Conservation (phyloP, 2,888 invertebrate genomes). For the Mycalesis mineus region DNA sequence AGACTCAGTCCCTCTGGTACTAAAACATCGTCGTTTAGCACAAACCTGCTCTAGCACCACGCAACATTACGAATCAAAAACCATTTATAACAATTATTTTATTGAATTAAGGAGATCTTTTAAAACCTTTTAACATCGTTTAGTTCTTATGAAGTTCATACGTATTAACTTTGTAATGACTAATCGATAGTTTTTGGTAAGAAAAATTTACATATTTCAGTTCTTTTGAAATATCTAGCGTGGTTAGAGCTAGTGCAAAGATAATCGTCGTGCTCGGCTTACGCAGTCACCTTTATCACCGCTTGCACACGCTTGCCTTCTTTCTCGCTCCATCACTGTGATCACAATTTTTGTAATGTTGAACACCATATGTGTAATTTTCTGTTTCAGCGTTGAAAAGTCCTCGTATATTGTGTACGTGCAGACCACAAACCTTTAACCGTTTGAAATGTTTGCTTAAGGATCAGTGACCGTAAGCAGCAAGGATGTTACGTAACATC, state of each 20-base stretch:
- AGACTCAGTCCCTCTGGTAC: slow-evolving; percentile 25
- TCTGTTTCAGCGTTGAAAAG: no score
- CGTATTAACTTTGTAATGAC: no score
- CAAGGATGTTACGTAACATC: no score
- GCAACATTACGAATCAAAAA: not conserved
- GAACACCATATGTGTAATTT: no score
- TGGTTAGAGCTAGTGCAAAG: not conserved
- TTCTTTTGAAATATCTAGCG: not conserved
- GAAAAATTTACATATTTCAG: no score
- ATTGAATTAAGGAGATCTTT: not conserved
- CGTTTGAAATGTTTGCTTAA: no score
- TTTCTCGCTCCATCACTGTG: slow-evolving; percentile 2
- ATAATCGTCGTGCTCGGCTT: slow-evolving; percentile 5
- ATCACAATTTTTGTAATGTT: no score
- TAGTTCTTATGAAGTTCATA: no score
- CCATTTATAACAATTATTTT: not conserved
- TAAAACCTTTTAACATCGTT: not conserved
- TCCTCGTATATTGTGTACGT: no score
- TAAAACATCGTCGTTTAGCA: slow-evolving; percentile 15
- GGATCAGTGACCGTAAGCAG: no score
- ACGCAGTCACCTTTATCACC: slow-evolving; percentile 10
- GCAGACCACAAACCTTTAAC: no score
- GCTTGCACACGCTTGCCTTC: slow-evolving; percentile 23
- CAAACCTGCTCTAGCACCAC: slow-evolving; percentile 4
- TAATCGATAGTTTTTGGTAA: not conserved